Evolutionary conservation across 2,113 vertebrate genomes (phyloP).

Genomic region (Oncorhynchus kisutch): DNA sequence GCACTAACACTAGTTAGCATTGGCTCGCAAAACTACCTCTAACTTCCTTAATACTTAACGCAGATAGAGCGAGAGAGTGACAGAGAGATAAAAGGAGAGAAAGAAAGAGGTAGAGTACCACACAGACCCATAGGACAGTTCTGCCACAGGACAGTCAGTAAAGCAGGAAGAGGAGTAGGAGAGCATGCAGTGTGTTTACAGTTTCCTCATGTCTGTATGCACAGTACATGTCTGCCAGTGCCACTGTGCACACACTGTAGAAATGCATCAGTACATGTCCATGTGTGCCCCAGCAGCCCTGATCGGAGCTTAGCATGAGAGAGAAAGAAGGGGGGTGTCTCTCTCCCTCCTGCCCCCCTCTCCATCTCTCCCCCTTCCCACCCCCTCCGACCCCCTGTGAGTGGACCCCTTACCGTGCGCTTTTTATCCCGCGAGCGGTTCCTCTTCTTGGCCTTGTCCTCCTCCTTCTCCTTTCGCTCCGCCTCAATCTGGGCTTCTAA

Average conservation of each 20-base stretch:
- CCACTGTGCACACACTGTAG: conserved; percentile 45
- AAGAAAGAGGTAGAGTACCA: conserved; percentile 20
- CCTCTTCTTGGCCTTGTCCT: conserved; percentile 86
- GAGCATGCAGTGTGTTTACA: conserved; percentile 61
- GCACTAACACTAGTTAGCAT: too few species aligned
- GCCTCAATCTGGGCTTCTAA: conserved; percentile 87
- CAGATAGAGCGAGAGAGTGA: not conserved
- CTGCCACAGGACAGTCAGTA: conserved; percentile 54
- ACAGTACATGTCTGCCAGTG: conserved; percentile 50
- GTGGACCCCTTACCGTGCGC: conserved; percentile 86
- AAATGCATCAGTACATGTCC: conserved; percentile 51
- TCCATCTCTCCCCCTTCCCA: conserved; percentile 12
- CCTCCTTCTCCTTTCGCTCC: conserved; percentile 96
- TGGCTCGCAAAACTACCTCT: too few species aligned
- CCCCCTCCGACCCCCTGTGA: conserved; percentile 24
- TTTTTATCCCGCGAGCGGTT: conserved; percentile 96
- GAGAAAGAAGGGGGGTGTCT: conserved; percentile 38
- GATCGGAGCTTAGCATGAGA: conserved; percentile 52
- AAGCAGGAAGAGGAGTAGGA: conserved; percentile 57
- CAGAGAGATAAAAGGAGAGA: not conserved
- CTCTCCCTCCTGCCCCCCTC: conserved; percentile 41
- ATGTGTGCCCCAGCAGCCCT: conserved; percentile 65
- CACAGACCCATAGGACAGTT: conserved; percentile 38
- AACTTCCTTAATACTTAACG: too few species aligned
- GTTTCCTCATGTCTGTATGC: conserved; percentile 51